A percentile compares a stretch with the other conserved stretches of the same genome.
Evolutionary conservation across 1,140 invertebrate genomes (phyloP).

Genomic region (Trichonephila clavata): DNA sequence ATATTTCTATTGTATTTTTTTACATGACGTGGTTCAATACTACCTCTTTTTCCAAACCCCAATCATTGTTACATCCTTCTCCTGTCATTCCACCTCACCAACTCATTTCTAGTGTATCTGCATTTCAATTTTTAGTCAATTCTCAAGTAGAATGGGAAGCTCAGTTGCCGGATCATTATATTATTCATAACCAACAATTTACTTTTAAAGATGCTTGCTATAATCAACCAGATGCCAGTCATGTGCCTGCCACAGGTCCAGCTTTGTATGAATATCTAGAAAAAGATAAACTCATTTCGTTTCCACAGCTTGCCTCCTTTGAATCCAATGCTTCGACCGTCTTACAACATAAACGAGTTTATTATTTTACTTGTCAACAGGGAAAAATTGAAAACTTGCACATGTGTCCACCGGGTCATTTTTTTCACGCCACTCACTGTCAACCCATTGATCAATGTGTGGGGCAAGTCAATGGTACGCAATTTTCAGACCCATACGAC

Average conservation of each 20-base stretch:
- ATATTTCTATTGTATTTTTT: background rate
- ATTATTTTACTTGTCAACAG: slow-evolving; percentile 3
- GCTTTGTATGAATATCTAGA: slow-evolving; percentile 1
- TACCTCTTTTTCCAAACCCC: background rate
- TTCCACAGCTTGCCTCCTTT: background rate
- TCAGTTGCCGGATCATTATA: background rate
- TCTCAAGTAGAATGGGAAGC: background rate
- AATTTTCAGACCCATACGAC: background rate
- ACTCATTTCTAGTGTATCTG: background rate
- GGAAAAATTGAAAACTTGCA: background rate
- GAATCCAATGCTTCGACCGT: background rate
- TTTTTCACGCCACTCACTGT: background rate
- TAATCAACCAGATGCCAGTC: background rate
- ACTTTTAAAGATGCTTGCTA: background rate
- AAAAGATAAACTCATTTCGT: background rate
- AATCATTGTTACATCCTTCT: background rate
- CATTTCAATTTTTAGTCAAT: background rate
- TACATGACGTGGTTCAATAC: background rate
- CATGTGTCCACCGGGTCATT: slow-evolving; percentile 42
- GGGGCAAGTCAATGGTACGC: background rate
- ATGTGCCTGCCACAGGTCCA: no score
- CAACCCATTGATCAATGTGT: background rate
- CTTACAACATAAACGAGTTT: background rate
- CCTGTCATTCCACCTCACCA: no score
- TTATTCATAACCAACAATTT: background rate